Percentiles rank a stretch among this genome's conserved stretches.
phyloP scores from a whole-genome alignment of 2,888 invertebrate species.

The Rhamnusium bicolor region DNA sequence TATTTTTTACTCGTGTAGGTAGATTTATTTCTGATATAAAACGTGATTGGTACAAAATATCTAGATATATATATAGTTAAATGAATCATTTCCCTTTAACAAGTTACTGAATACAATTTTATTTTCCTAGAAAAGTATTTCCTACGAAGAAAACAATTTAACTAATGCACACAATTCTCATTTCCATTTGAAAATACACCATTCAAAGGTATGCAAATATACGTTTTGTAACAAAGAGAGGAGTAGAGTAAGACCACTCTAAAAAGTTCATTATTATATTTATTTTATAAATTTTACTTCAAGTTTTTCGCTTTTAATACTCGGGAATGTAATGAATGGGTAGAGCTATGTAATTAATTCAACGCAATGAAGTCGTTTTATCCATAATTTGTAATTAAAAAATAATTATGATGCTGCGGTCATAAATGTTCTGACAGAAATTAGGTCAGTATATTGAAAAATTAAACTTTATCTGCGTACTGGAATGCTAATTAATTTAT shows the following conservation, averaged over 20 bases:
- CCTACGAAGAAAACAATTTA: background rate
- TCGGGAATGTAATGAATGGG: background rate
- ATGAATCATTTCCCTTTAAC: background rate
- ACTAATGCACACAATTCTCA: background rate
- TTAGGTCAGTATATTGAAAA: background rate
- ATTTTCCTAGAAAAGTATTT: background rate
- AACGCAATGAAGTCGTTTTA: background rate
- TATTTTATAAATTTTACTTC: constrained; percentile 10
- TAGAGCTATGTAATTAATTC: background rate
- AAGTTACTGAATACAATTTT: background rate
- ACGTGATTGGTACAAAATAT: too few species aligned
- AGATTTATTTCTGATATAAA: too few species aligned
- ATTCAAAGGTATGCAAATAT: background rate
- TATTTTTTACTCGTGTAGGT: too few species aligned
- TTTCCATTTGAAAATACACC: background rate
- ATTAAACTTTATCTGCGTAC: background rate
- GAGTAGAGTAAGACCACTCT: background rate
- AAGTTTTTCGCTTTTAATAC: background rate
- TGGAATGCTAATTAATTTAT: background rate
- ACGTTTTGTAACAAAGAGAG: background rate
- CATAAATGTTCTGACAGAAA: background rate
- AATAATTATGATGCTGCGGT: background rate
- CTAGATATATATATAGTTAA: too few species aligned
- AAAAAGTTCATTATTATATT: constrained; percentile 14
- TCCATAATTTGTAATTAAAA: background rate